These are phyloP conservation scores for Neotoma lepida DNA, from an alignment of 2,113 vertebrate species.

Conservation along the genomic window DNA sequence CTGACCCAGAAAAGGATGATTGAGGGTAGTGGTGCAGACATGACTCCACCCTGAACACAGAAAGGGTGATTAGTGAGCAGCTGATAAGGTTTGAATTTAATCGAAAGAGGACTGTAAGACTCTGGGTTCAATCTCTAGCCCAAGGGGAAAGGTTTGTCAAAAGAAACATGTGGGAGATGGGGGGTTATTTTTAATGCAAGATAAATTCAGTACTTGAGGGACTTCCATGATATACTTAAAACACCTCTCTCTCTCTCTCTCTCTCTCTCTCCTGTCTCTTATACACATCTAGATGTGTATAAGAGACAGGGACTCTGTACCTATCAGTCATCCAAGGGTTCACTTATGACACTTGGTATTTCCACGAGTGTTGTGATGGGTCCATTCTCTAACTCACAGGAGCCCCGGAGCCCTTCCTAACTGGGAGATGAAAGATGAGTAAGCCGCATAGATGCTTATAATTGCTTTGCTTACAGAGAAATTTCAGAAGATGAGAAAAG, in stretches of 20 bases:
- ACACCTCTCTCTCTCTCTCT: background rate
- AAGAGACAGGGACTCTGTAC: too few relatives aligned
- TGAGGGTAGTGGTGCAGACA: background rate
- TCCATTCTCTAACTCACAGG: background rate
- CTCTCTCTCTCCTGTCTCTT: too few relatives aligned
- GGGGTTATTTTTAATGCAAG: constrained; percentile 17
- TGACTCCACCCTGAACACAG: background rate
- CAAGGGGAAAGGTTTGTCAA: background rate
- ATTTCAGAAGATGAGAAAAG: background rate
- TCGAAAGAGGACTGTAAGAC: constrained; percentile 1
- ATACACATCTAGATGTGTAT: too few relatives aligned
- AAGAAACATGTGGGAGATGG: background rate
- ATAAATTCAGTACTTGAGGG: background rate
- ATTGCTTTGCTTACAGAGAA: background rate
- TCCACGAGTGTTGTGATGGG: background rate
- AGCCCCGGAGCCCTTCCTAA: background rate
- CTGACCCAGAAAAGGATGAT: constrained; percentile 74
- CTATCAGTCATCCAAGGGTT: background rate
- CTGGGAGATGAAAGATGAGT: background rate
- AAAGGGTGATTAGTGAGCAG: background rate
- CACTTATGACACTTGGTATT: background rate
- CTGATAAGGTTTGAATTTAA: background rate
- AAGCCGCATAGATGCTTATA: background rate
- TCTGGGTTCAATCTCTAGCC: background rate
- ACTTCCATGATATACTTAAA: background rate